phyloP scores from a whole-genome alignment of 35 echinoderm and acorn worm genomes.

The Anneissia japonica region DNA sequence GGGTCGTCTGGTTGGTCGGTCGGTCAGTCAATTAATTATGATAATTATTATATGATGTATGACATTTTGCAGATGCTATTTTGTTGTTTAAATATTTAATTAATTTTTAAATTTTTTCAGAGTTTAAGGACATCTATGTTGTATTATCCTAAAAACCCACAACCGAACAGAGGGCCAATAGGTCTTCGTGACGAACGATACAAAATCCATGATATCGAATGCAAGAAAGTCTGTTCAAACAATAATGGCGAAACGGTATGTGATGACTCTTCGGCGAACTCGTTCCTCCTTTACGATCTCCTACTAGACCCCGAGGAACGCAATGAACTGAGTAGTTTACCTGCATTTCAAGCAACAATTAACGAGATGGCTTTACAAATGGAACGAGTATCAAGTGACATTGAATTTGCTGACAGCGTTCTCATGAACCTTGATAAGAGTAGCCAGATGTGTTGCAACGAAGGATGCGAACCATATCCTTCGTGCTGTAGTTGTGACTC shows the following conservation, averaged over 20 bases:
- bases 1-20: no score
- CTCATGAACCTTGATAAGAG: neutral
- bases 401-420: conserved; percentile 1
- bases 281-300: neutral
- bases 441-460: neutral
- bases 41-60: no score
- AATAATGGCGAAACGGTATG: neutral
- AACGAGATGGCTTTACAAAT: neutral
- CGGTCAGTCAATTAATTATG: no score
- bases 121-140: neutral
- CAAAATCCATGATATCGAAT: neutral
- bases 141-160: neutral
- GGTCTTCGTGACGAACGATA: neutral
- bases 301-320: neutral
- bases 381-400: neutral
- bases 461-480: neutral
- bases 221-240: neutral
- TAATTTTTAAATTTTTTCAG: neutral
- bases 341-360: neutral
- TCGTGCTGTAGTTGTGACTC: neutral
- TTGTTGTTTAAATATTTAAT: neutral
- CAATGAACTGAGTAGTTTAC: neutral
- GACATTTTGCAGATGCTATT: no score
- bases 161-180: neutral
- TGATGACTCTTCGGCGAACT: neutral